Evolutionary conservation across 2,113 vertebrate genomes (phyloP), one percentile per base, ranked within the genome.

Genomic region (Erythrolamprus reginae): DNA sequence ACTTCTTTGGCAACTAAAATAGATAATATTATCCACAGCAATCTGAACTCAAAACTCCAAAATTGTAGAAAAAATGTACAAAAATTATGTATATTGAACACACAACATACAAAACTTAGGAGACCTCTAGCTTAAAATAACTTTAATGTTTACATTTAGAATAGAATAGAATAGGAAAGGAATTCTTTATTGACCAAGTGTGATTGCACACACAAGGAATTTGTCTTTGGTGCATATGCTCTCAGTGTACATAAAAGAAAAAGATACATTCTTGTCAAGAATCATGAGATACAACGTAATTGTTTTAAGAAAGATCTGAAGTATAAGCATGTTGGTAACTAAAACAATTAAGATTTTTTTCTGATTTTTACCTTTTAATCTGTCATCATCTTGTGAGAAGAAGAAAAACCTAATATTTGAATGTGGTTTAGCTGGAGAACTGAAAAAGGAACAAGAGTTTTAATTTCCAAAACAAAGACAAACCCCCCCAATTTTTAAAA

Each of bases 361-460:
- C 56, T 1, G 23, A 42, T n/a, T 5, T 87, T 82, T 23, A 13
- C 4, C 98, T 95, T 93, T 96, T 93, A 99, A 94, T 91, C 98
- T 96, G 93, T 95, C 94, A 93, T 99, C 99, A 38, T 96, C 96
- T 89, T 95, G 94, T 86, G 85, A 96, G 95, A 99, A 99, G 96
- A 99, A 99, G 97, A 99, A 99, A 85, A 97, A 97, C 82, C 97
- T 95, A 1, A 51, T 83, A 61, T 92, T 93, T 88, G 96, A 95
- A 23, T 55, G 88, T 1, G 94, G 89, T 10, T 94, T 77, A 82
- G 94, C 87, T 9, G 87, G 92, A 90, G 93, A 93, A 92, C 98
- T 98, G 89, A 83, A 89, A 70, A 93, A 86, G 83, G n/a, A 84
- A 23, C n/a, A 33, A 89, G 48, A 89, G 13, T 53, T 58, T 86